Evolutionary conservation across 2,113 vertebrate species (phyloP).

Genomic region (Stegastes partitus): DNA sequence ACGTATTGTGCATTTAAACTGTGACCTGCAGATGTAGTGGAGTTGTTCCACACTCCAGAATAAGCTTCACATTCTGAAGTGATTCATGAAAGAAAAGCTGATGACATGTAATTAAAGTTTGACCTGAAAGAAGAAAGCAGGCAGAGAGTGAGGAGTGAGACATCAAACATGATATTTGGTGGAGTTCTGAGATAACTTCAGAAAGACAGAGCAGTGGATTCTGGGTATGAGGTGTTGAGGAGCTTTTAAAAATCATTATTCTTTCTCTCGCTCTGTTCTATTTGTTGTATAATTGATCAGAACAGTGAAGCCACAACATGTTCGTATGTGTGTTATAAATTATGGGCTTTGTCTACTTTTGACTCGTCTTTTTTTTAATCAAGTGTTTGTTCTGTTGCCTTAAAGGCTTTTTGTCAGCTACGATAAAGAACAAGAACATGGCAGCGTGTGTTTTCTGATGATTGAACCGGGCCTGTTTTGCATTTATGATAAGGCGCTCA

Average conservation of each 20-base stretch:
- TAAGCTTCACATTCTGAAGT: too few species aligned
- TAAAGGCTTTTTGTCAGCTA: neutral
- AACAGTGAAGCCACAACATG: neutral
- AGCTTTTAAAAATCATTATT: neutral
- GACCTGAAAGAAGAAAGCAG: too few species aligned
- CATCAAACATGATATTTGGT: too few species aligned
- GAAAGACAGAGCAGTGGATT: neutral
- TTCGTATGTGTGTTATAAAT: neutral
- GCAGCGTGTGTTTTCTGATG: neutral
- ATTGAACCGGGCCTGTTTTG: constrained; percentile 10
- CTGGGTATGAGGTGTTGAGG: neutral
- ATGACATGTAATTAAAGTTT: too few species aligned
- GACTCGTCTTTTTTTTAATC: neutral
- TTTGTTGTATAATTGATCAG: neutral
- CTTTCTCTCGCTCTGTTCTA: neutral
- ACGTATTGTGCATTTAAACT: too few species aligned
- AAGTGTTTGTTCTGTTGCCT: neutral
- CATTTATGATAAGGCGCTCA: constrained; percentile 10
- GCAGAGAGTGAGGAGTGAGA: too few species aligned
- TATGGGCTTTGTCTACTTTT: neutral
- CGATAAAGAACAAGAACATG: neutral
- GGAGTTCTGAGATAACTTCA: too few species aligned
- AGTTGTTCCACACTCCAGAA: too few species aligned
- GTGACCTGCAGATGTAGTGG: too few species aligned
- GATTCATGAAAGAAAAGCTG: too few species aligned